Evolutionary conservation across 1,140 invertebrate genomes (phyloP).

Genomic region (Doryteuthis pealeii): DNA sequence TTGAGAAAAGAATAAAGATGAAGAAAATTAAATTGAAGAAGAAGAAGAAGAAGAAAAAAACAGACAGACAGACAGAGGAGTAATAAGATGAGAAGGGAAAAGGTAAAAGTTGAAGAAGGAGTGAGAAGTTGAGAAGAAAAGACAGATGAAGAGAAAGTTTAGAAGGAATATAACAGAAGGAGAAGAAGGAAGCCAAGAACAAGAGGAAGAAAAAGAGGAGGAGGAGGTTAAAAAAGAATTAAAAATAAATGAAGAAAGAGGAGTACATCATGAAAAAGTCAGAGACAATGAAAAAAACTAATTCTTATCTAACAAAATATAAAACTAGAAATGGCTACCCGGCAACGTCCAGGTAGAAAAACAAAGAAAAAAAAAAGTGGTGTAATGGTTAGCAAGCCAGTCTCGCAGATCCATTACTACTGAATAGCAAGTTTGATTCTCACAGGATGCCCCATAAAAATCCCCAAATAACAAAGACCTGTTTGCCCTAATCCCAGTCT

Average conservation of each 20-base stretch:
- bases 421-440: no score
- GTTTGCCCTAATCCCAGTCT: no score
- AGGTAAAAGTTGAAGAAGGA: slow-evolving; percentile 4
- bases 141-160: not conserved
- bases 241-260: slow-evolving; percentile 2
- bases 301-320: no score
- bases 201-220: not conserved
- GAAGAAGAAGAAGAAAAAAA: not conserved
- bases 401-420: no score
- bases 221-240: not conserved
- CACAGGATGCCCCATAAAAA: no score
- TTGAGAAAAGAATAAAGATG: not conserved
- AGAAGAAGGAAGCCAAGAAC: not conserved
- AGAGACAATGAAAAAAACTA: not conserved
- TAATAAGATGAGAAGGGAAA: not conserved
- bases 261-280: not conserved
- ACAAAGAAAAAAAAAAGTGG: no score
- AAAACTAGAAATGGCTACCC: no score
- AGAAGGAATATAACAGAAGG: not conserved
- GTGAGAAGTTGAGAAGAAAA: not conserved
- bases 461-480: no score
- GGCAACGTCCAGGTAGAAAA: no score
- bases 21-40: not conserved
- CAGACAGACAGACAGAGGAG: slow-evolving; percentile 1
- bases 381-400: no score